Evolutionary conservation across 2,113 vertebrate genomes (phyloP).

Genomic region (Mus spicilegus): DNA sequence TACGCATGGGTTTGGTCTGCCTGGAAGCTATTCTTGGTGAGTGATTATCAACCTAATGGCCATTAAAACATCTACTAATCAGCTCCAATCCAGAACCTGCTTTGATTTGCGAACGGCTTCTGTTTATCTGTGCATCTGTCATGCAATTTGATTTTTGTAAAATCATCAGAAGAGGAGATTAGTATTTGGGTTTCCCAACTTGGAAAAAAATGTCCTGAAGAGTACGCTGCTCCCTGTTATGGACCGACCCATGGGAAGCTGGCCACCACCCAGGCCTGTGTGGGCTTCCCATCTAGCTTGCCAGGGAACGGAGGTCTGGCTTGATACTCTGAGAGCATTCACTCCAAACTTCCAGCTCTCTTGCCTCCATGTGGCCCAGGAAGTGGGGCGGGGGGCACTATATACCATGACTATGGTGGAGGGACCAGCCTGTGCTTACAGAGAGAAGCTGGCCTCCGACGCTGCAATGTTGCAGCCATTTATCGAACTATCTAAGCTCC

Average conservation of each 20-base stretch:
- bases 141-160: conserved; percentile 75
- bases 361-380: background rate
- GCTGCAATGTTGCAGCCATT: background rate
- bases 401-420: background rate
- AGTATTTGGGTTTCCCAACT: conserved; percentile 69
- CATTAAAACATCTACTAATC: conserved; percentile 73
- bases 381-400: too few species aligned
- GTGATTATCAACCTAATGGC: conserved; percentile 75
- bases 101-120: conserved; percentile 69
- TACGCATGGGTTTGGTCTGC: conserved; percentile 71
- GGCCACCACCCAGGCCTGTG: conserved; percentile 1
- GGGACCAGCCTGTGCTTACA: background rate
- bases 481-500: background rate
- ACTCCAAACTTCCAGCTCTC: background rate
- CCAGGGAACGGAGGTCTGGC: background rate
- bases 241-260: background rate
- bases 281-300: background rate
- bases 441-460: background rate
- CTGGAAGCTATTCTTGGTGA: conserved; percentile 73
- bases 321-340: background rate
- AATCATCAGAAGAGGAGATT: conserved; percentile 77
- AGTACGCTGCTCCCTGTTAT: conserved; percentile 48
- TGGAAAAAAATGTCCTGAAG: conserved; percentile 13
- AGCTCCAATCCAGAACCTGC: conserved; percentile 74
- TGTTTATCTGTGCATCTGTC: conserved; percentile 78